Evolutionary conservation across 1,140 invertebrate species (phyloP).

Genomic region (Neodiprion fabricii): DNA sequence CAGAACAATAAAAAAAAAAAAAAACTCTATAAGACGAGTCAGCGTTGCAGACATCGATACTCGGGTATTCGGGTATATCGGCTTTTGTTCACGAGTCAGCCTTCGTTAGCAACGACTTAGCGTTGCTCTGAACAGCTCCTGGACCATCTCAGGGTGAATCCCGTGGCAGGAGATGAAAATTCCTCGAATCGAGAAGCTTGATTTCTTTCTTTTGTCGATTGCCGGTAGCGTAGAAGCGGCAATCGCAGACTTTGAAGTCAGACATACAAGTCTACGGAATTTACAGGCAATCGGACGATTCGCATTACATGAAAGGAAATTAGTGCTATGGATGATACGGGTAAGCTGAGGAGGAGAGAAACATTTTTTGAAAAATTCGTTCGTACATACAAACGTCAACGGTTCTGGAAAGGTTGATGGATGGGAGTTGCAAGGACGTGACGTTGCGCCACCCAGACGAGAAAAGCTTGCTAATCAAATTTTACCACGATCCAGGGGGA

Average conservation of each 20-base stretch:
- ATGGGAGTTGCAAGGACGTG: not conserved
- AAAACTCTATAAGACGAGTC: not conserved
- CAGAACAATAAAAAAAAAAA: not conserved
- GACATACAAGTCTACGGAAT: too few relatives aligned
- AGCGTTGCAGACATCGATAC: too few relatives aligned
- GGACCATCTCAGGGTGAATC: not conserved
- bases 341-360: too few relatives aligned
- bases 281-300: too few relatives aligned
- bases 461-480: conserved; percentile 4
- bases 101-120: not conserved
- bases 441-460: not conserved
- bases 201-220: not conserved
- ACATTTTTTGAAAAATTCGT: too few relatives aligned
- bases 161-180: not conserved
- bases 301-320: too few relatives aligned
- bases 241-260: too few relatives aligned
- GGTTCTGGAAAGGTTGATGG: not conserved
- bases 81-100: not conserved
- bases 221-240: too few relatives aligned
- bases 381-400: not conserved
- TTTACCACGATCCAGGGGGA: not conserved
- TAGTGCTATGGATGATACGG: too few relatives aligned
- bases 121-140: not conserved
- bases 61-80: not conserved
- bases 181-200: not conserved